These are phyloP conservation scores for Clupea harengus DNA, from an alignment of 2,113 vertebrate species.

Conservation along the genomic window DNA sequence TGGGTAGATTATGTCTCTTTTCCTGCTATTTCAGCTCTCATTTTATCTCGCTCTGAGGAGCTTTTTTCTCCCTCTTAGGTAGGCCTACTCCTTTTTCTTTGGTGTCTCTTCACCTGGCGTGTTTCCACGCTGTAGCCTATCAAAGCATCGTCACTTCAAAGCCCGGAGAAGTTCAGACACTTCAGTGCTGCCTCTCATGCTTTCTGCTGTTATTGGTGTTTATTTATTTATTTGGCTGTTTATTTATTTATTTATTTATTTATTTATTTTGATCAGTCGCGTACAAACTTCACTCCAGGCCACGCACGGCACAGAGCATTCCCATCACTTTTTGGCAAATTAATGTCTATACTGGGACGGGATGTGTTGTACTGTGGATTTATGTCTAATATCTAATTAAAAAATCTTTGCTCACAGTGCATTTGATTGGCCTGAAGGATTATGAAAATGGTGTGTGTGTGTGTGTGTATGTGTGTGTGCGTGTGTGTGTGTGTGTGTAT, in stretches of 20 bases:
- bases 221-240: not conserved
- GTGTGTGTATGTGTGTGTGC: not conserved
- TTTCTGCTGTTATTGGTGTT: not conserved
- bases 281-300: not conserved
- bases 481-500: slow-evolving; percentile 8
- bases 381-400: not conserved
- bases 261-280: not conserved
- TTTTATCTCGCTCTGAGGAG: not conserved
- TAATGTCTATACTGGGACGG: too few relatives aligned
- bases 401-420: not conserved
- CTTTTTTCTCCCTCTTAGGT: not conserved
- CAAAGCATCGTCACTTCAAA: not conserved
- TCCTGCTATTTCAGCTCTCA: not conserved
- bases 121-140: not conserved
- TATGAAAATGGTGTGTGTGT: not conserved
- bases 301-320: not conserved
- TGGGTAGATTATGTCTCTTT: not conserved
- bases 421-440: not conserved
- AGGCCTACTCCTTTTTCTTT: not conserved
- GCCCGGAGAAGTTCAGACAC: not conserved
- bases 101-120: not conserved
- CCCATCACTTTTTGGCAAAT: too few relatives aligned
- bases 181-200: not conserved
- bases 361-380: not conserved
- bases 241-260: not conserved